A percentile compares a stretch with the other conserved stretches of the same genome.
Conservation (phyloP, 1,140 invertebrate species). For the Zophobas atratus region DNA sequence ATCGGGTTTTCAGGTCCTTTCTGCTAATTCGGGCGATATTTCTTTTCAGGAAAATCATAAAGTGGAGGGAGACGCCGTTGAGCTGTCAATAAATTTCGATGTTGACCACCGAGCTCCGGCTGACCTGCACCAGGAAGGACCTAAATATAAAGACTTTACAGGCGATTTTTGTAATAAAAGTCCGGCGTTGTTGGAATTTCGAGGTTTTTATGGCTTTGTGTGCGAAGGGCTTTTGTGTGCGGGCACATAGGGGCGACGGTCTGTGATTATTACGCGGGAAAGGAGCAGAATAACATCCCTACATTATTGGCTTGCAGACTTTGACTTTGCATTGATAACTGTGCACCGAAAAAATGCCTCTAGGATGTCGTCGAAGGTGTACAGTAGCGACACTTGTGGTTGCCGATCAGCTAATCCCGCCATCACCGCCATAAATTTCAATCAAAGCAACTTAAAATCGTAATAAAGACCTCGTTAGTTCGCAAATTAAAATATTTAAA, state of each 20-base stretch:
- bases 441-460: slow-evolving; percentile 2
- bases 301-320: too few species aligned
- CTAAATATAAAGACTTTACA: slow-evolving; percentile 9
- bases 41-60: not conserved
- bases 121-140: not conserved
- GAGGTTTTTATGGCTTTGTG: slow-evolving; percentile 13
- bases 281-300: not conserved
- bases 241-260: not conserved
- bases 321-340: too few species aligned
- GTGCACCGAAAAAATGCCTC: too few species aligned
- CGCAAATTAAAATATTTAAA: slow-evolving; percentile 22
- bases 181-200: slow-evolving; percentile 23
- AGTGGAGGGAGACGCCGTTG: not conserved
- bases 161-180: slow-evolving; percentile 12
- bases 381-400: too few species aligned
- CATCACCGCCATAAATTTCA: slow-evolving; percentile 16
- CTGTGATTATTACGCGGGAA: slow-evolving; percentile 18
- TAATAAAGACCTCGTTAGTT: not conserved
- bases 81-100: not conserved
- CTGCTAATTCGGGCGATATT: slow-evolving; percentile 1
- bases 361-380: too few species aligned
- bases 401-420: not conserved
- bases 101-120: slow-evolving; percentile 3
- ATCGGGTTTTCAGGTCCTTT: not conserved
- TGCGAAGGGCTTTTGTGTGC: not conserved